Evolutionary conservation across 2,888 invertebrate species (phyloP), one percentile per base, ranked within the genome.

Genomic region (Temnothorax unifasciatus): DNA sequence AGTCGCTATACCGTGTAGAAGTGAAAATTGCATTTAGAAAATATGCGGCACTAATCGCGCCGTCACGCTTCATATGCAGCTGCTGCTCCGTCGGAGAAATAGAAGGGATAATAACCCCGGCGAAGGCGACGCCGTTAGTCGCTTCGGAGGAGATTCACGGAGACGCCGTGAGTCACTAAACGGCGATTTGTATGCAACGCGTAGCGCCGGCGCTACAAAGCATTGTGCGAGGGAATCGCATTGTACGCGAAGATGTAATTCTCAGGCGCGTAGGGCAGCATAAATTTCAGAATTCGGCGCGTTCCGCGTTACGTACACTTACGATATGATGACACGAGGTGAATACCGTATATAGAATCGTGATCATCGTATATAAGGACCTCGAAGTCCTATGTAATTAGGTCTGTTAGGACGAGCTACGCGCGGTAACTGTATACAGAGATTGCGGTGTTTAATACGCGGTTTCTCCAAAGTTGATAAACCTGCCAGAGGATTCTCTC

Each of bases 161-260:
- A 71, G 44, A 44, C 44, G 59, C 63, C 71, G 59, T 88, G 89
- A 88, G 83, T 90, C 90, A 90, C 75, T 38, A 21, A 66, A 50
- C 75, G 75, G 66, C 84, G 83, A 90, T 90, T 89, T 54, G 82
- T 88, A 90, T 90, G 86, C 90, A 11, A 52, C 54, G 83, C 0
- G 44, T 50, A 41, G 66, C 81, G 73, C 76, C 79, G 84, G 83
- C 90, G 90, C 75, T 90, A 90, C 90, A 88, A 86, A 85, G 84
- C 85, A 90, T 90, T 90, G 90, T 90, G 59, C 75, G 75, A 69
- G 86, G 85, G 76, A 86, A 88, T 89, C 74, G 86, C 89, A 86
- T 89, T 88, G 86, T 85, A 84, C 88, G 86, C 84, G 88, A 82
- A 68, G 47, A 75, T 74, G 64, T 87, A 76, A 69, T 81, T 34